phyloP scores from a whole-genome alignment of 2,113 vertebrate genomes.

The Ciconia boyciana region DNA sequence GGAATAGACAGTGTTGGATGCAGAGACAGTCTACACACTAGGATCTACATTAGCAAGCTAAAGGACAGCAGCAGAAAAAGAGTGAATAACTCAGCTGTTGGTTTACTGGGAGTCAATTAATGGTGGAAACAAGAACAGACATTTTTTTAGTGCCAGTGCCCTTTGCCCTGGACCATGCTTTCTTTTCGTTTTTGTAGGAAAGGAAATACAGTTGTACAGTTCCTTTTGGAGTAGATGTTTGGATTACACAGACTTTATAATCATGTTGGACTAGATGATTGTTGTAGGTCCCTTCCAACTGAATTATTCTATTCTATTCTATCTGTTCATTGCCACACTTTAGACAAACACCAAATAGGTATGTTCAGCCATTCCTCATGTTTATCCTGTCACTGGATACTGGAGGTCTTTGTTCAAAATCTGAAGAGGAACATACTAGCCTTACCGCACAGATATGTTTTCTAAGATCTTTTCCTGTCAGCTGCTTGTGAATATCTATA shows the following conservation, averaged over 20 bases:
- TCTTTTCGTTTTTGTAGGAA: not conserved
- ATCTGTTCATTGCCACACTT: not conserved
- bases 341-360: not conserved
- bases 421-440: not conserved
- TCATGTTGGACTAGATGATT: not conserved
- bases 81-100: not conserved
- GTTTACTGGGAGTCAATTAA: not conserved
- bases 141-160: accelerated
- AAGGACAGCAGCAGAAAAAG: not conserved
- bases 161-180: not conserved
- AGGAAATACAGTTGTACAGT: not conserved
- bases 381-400: not conserved
- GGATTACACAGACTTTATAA: not conserved
- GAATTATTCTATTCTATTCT: not conserved
- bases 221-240: not conserved
- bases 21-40: not conserved
- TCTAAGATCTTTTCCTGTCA: not conserved
- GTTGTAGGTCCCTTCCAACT: not conserved
- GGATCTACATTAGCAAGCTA: not conserved
- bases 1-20: not conserved
- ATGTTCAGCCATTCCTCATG: not conserved
- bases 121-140: not conserved
- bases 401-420: not conserved
- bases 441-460: not conserved
- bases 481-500: not conserved